phyloP scores from a whole-genome alignment of 2,888 invertebrate genomes.

The Agrilus cyanescens region DNA sequence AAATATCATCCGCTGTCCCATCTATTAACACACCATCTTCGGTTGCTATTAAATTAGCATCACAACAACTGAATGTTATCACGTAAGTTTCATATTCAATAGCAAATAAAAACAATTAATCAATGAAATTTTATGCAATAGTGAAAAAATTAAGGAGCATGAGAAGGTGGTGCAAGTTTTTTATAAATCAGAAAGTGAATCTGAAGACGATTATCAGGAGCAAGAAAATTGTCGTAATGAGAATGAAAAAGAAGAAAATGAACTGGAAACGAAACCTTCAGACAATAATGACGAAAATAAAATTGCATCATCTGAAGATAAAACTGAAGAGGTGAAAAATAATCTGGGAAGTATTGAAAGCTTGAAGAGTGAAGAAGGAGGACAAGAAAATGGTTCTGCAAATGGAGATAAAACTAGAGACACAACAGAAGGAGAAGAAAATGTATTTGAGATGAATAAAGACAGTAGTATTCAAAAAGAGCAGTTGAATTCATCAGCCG shows the following conservation, averaged over 20 bases:
- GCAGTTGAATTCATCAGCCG: too few relatives aligned
- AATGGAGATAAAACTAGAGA: constrained; percentile 7
- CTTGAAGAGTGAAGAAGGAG: constrained; percentile 1
- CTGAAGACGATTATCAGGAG: constrained; percentile 22
- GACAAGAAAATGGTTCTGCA: background rate
- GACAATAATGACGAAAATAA: background rate
- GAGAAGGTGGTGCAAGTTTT: constrained; percentile 64
- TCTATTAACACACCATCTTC: constrained; percentile 32
- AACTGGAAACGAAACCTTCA: background rate
- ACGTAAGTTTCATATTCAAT: constrained; percentile 40
- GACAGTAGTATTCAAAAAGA: too few relatives aligned
- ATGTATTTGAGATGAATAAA: background rate
- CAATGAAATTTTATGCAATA: constrained; percentile 27
- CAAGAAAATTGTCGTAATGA: background rate
- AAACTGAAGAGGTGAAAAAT: constrained; percentile 4
- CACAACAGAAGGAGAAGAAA: constrained; percentile 2
- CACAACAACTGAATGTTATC: constrained; percentile 50
- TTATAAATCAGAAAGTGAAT: constrained; percentile 61
- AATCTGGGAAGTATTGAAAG: background rate
- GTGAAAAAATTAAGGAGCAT: constrained; percentile 55
- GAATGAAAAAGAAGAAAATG: background rate
- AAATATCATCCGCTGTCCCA: constrained; percentile 34
- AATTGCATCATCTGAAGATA: constrained; percentile 6
- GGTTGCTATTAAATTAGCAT: constrained; percentile 52
- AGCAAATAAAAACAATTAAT: background rate